phyloP scores from a whole-genome alignment of 2,113 vertebrate genomes.

The Rhynchomys soricoides region DNA sequence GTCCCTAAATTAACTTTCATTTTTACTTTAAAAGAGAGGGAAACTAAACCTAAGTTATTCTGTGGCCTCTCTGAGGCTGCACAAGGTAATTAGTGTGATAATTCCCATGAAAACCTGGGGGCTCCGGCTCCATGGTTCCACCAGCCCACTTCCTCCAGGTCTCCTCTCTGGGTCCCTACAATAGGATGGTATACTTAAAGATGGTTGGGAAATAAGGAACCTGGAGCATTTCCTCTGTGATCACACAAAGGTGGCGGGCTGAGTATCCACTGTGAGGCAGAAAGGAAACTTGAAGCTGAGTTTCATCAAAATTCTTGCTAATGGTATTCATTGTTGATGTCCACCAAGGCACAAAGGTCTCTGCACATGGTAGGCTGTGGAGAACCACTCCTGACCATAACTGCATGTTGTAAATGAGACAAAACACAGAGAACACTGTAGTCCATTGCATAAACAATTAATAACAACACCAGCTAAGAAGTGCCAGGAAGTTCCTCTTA shows the following conservation, averaged over 20 bases:
- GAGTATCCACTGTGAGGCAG: constrained; percentile 22
- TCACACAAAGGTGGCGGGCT: neutral
- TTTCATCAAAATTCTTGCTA: constrained; percentile 53
- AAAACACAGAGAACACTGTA: constrained; percentile 72
- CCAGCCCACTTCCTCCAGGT: rapidly evolving
- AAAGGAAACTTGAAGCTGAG: neutral
- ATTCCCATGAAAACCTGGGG: neutral
- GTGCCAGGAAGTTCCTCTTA: neutral
- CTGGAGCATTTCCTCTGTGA: neutral
- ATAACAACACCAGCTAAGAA: neutral
- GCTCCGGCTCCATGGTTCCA: neutral
- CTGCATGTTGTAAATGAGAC: constrained; percentile 75
- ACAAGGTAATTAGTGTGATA: neutral
- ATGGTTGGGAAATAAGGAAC: no score
- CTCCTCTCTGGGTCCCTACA: neutral
- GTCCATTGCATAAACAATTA: neutral
- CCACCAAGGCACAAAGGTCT: constrained; percentile 61
- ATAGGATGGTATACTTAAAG: no score
- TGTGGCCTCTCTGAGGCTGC: neutral
- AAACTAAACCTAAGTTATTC: neutral
- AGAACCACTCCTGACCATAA: constrained; percentile 68
- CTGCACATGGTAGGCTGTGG: constrained; percentile 60
- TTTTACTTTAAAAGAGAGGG: neutral
- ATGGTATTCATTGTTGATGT: constrained; percentile 46
- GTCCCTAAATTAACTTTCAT: neutral